A percentile compares a stretch with the other conserved stretches of the same genome.
Evolutionary conservation across 2,113 vertebrate genomes (phyloP).

Genomic region (Rhea pennata): DNA sequence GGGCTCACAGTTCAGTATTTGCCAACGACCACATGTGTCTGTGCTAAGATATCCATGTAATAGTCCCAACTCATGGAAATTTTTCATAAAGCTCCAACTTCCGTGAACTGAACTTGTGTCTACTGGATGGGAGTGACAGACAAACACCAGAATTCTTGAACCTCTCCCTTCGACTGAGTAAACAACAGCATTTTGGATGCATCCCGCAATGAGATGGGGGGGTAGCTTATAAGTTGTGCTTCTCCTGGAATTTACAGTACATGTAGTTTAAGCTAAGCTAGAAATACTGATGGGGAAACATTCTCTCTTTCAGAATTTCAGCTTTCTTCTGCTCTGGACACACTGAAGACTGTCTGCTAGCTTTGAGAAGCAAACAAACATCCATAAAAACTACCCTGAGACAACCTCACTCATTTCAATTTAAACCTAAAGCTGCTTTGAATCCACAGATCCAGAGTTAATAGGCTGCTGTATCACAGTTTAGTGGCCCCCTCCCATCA

Average conservation of each 20-base stretch:
- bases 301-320: neutral
- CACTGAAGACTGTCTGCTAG: neutral
- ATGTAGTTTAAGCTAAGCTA: neutral
- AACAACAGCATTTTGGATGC: neutral
- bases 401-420: neutral
- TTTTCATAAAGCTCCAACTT: neutral
- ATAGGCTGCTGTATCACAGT: neutral
- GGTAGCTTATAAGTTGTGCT: neutral
- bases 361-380: neutral
- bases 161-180: neutral
- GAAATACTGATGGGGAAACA: neutral
- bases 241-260: neutral
- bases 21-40: neutral
- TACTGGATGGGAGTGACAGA: neutral
- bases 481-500: slow-evolving; percentile 23
- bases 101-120: neutral
- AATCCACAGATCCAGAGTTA: slow-evolving; percentile 18
- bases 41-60: neutral
- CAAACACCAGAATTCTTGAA: neutral
- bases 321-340: neutral
- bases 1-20: neutral
- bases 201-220: neutral
- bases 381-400: neutral
- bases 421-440: slow-evolving; percentile 1
- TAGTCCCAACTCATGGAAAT: neutral